Conservation (phyloP, 2,888 invertebrate genomes). For the Drosophila rellima region DNA sequence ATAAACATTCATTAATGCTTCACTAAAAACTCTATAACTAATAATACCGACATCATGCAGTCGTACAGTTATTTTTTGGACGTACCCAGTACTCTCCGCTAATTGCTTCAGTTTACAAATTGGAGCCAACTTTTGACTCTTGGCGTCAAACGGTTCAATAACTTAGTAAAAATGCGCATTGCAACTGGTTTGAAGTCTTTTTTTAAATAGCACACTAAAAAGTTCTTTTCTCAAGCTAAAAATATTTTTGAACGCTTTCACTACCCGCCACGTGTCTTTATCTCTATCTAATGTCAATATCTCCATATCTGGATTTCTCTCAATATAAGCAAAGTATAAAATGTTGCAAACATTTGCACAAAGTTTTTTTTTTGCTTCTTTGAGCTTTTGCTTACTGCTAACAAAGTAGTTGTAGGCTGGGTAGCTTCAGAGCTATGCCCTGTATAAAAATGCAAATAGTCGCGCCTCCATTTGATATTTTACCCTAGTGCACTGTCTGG, state of each 20-base stretch:
- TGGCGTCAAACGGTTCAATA: conserved; percentile 50
- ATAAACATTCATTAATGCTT: conserved; percentile 32
- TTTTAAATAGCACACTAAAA: conserved; percentile 73
- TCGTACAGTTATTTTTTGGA: conserved; percentile 53
- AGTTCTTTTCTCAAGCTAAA: conserved; percentile 38
- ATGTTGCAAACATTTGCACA: conserved; percentile 20
- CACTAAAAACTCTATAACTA: conserved; percentile 64
- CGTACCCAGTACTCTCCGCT: conserved; percentile 66
- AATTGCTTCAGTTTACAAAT: conserved; percentile 78
- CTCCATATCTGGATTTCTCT: background rate
- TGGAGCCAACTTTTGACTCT: conserved; percentile 42
- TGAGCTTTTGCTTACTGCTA: conserved; percentile 42
- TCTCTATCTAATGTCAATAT: conserved; percentile 15
- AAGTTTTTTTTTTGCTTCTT: conserved; percentile 6
- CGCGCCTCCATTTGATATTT: conserved; percentile 43
- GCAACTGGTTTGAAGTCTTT: conserved; percentile 72
- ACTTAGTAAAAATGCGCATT: conserved; percentile 55
- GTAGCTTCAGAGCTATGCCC: conserved; percentile 25
- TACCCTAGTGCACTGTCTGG: conserved; percentile 55
- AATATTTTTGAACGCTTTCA: conserved; percentile 12
- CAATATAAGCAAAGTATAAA: conserved; percentile 46
- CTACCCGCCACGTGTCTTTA: background rate
- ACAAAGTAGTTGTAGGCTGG: conserved; percentile 25
- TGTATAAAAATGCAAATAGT: conserved; percentile 47
- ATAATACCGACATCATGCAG: conserved; percentile 72